phyloP scores from a whole-genome alignment of 1,140 invertebrate genomes.

The Oncopodura yosiiana region DNA sequence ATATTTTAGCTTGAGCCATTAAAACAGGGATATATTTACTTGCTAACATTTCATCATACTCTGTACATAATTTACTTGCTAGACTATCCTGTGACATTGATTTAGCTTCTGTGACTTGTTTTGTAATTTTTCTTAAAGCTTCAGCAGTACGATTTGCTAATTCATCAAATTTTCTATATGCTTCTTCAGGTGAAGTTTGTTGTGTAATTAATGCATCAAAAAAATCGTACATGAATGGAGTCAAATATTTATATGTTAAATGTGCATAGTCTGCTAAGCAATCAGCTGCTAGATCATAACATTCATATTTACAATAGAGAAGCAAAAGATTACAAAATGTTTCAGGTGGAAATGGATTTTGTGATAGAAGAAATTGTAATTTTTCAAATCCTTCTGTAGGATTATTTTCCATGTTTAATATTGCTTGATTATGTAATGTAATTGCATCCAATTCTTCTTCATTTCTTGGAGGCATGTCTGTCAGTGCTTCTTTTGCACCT shows the following conservation, averaged over 20 bases:
- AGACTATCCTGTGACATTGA: constrained; percentile 29
- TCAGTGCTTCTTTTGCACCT: constrained; percentile 82
- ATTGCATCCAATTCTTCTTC: constrained; percentile 98
- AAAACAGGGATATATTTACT: constrained; percentile 73
- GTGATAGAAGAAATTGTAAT: constrained; percentile 89
- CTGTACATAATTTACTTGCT: constrained; percentile 32
- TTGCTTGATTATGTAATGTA: constrained; percentile 93
- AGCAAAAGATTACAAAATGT: constrained; percentile 94
- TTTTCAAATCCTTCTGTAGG: constrained; percentile 93
- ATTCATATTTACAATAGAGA: constrained; percentile 94
- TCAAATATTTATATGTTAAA: constrained; percentile 91
- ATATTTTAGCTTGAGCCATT: constrained; percentile 98
- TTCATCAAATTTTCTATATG: constrained; percentile 93
- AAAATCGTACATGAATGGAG: constrained; percentile 79
- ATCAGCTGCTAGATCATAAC: constrained; percentile 95
- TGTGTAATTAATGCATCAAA: constrained; percentile 92
- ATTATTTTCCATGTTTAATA: constrained; percentile 85
- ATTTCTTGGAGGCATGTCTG: constrained; percentile 92
- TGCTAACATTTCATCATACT: constrained; percentile 34
- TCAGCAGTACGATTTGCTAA: constrained; percentile 86
- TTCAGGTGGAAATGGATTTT: constrained; percentile 93
- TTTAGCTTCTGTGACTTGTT: constrained; percentile 53
- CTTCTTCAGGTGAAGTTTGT: constrained; percentile 93
- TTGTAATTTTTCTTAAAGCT: constrained; percentile 78
- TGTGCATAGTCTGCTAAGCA: constrained; percentile 96